These are phyloP conservation scores for Heliothis virescens DNA, from an alignment of 1,140 invertebrate species.

Conservation along the genomic window DNA sequence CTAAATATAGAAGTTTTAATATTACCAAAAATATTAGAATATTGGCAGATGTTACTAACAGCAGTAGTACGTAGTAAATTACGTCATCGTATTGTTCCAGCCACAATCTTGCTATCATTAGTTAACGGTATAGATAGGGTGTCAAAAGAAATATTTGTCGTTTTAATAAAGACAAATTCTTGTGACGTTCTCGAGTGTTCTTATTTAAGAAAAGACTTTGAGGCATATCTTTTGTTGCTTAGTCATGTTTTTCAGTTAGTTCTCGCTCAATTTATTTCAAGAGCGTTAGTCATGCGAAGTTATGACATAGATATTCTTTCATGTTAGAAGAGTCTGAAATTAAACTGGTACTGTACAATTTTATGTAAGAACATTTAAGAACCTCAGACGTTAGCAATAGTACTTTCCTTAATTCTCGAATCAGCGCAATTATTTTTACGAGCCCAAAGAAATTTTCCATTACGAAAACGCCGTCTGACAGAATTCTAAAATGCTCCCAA, in stretches of 20 bases:
- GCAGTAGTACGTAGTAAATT: no score
- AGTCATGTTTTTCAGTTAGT: slow-evolving; percentile 18
- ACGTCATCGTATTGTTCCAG: no score
- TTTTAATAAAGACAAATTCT: slow-evolving; percentile 20
- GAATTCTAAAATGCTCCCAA: slow-evolving; percentile 54
- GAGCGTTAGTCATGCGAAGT: slow-evolving; percentile 4
- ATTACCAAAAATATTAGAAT: no score
- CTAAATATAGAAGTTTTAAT: no score
- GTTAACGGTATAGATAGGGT: slow-evolving; percentile 8
- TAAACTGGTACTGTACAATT: not conserved
- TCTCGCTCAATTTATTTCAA: slow-evolving; percentile 17
- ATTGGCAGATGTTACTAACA: no score
- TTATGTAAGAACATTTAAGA: not conserved
- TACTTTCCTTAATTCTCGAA: slow-evolving; percentile 31
- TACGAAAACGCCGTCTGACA: slow-evolving; percentile 35
- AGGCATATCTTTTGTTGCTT: slow-evolving; percentile 14
- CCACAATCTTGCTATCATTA: not conserved
- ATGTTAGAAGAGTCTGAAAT: not conserved
- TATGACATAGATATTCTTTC: not conserved
- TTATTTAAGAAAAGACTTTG: slow-evolving; percentile 10
- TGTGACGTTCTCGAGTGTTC: slow-evolving; percentile 25
- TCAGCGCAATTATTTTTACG: slow-evolving; percentile 42
- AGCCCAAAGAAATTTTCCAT: slow-evolving; percentile 33
- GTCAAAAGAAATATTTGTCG: slow-evolving; percentile 13
- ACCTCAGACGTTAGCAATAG: not conserved